phyloP scores from a whole-genome alignment of 2,797 vertebrate genomes.

The Eleutherodactylus coqui region DNA sequence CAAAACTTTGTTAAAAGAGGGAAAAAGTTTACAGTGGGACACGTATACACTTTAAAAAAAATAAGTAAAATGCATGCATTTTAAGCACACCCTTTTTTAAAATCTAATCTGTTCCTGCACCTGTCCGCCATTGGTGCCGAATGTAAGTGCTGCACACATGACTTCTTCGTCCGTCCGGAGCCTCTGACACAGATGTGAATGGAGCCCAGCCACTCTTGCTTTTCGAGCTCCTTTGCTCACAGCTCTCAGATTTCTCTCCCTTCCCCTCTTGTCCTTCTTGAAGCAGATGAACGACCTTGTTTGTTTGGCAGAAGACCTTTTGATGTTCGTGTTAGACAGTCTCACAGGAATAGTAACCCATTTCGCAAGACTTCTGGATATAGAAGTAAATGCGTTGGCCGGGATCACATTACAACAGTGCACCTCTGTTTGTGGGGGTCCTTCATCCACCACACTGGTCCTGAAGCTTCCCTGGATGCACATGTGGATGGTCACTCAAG shows the following conservation, averaged over 20 bases:
- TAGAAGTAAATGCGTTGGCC: constrained; percentile 69
- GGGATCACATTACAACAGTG: constrained; percentile 63
- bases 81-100: too few species aligned
- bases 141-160: too few species aligned
- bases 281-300: constrained; percentile 43
- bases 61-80: too few species aligned
- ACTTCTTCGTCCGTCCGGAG: too few species aligned
- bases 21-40: too few species aligned
- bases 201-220: too few species aligned
- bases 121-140: too few species aligned
- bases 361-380: constrained; percentile 66
- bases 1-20: too few species aligned
- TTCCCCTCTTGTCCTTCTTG: constrained; percentile 33
- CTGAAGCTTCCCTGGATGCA: not conserved
- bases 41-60: too few species aligned
- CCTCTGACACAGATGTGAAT: too few species aligned
- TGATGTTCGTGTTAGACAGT: constrained; percentile 48
- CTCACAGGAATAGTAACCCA: constrained; percentile 52
- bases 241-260: constrained; percentile 25
- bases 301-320: constrained; percentile 7
- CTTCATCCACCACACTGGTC: not conserved
- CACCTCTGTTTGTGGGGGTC: not conserved
- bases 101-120: too few species aligned
- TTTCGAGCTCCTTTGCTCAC: not conserved
- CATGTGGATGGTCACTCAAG: not conserved